Evolutionary conservation across 2,113 vertebrate genomes (phyloP), one percentile per base, ranked within the genome.

Genomic region (Diphyllodes magnificus): DNA sequence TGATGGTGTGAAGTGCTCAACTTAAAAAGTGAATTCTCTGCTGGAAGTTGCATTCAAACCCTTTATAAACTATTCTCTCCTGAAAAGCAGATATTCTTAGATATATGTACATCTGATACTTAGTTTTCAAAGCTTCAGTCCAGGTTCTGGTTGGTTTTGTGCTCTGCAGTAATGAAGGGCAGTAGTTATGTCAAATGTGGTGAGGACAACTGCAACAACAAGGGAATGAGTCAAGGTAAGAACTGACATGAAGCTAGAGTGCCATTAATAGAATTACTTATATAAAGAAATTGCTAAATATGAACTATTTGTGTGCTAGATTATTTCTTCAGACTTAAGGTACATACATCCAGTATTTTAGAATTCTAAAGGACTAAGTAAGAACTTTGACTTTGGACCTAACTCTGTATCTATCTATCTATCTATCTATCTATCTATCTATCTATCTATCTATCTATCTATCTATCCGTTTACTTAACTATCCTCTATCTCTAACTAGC

Each of bases 81-180:
- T 23, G 24, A 60, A 89, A 61, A 75, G 1, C 4, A 39, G 33
- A 35, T 56, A 15, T 47, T 82, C 27, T 47, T n/a, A 37, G 9
- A 31, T 40, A 23, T 4, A 28, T 47, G 6, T 56, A 11, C 35
- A 20, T n/a, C 17, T 69, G 6, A 45, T 14, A 42, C 5, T 53
- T 2, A 2, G 18, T 61, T 78, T 90, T 65, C 27, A 39, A 88
- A 78, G 21, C 35, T 13, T 64, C 6, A 19, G 20, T 4, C 27
- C 23, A 40, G 20, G 56, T 56, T 89, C 28, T 70, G 8, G 7
- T 72, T 64, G 54, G 11, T 68, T 8, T 50, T 69, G 54, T 61
- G 28, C 4, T 15, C 30, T 60, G 4, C 4, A 56, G 2, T 35
- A 1, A 1, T 30, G 64, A n/a, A 44, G 4, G 9, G 61, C 7